Base-by-base conservation (phyloP, 2,113 vertebrate genomes). In the Notarius lentiginosus region DNA sequence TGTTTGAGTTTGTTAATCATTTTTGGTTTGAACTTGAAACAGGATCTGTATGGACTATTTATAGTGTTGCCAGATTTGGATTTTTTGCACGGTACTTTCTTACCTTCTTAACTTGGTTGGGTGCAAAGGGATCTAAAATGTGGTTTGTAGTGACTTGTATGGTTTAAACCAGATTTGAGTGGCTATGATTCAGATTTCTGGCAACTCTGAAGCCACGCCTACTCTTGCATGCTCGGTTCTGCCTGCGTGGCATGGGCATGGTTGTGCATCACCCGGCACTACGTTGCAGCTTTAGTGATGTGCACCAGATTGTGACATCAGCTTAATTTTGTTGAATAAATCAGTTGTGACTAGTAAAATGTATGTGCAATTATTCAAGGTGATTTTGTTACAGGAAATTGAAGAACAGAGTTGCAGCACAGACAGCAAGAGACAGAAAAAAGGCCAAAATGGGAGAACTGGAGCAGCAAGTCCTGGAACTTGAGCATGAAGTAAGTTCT, bases 381-480 rank as follows among this genome's bases (percentile, higher is more conserved):
- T 27, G 22, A 1, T 27, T 24, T 79, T 22, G 5, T 84, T 56
- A 2, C 41, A 99, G 98, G 96, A 99, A 99, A 93, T 93, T 99
- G 20, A 99, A 99, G 94, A 99, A 99, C 94, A 95, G 98, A 90
- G 98, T 99, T 72, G 98, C 98, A 65, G 98, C 98, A 20, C 98
- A 99, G 93, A 99, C 98, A 0, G 98, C 98, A 70, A 95, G 98
- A 87, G 98, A 99, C 93, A 94, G 98, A 90, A 99, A 99, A 94
- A 99, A 99, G 93, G 98, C 98, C 30, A 96, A 98, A 89, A 99
- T 99, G 98, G 95, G 96, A 10, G 97, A 99, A 88, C 92, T 99
- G 93, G 98, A 99, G 87, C 97, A 97, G 88, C 98, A 99, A 92
- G 98, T 99, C 80, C 80, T 97, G 14, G 97, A 98, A 92, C 89